Evolutionary conservation across 2,113 vertebrate genomes (phyloP).

Genomic region (Vombatus ursinus): DNA sequence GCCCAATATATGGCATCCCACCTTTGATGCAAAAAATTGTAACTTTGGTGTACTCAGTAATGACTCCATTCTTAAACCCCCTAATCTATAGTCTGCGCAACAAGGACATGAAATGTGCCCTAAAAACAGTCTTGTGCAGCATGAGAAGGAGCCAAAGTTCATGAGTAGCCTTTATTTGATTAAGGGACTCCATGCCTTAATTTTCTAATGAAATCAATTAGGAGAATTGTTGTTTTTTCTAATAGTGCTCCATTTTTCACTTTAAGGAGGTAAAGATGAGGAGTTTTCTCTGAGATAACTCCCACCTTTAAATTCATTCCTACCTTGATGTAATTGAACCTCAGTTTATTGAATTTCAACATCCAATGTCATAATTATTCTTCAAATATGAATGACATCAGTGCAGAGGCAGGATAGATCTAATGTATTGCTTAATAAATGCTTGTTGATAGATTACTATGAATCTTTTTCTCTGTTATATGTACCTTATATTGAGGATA

Average conservation of each 20-base stretch:
- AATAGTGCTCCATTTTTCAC: not conserved
- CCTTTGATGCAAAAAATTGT: constrained; percentile 68
- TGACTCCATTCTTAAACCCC: constrained; percentile 76
- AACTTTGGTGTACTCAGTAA: constrained; percentile 70
- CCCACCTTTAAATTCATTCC: not conserved
- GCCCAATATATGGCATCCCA: constrained; percentile 63
- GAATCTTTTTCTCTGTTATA: not conserved
- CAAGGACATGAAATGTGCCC: constrained; percentile 72
- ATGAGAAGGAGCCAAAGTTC: constrained; percentile 34
- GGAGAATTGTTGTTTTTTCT: not conserved
- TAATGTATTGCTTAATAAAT: not conserved
- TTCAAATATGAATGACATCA: not conserved
- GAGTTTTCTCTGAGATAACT: not conserved
- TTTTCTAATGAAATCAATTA: constrained; percentile 25
- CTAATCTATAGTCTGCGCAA: constrained; percentile 78
- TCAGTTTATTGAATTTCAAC: not conserved
- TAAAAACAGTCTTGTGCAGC: constrained; percentile 53
- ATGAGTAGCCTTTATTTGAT: not conserved
- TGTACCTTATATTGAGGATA: not conserved
- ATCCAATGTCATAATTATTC: not conserved
- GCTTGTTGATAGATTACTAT: not conserved
- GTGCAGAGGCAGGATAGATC: not conserved
- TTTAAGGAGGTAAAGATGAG: not conserved
- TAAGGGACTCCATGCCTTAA: constrained; percentile 8
- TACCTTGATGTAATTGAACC: not conserved